These are phyloP conservation scores for Sebastes kiyomatsui DNA, from an alignment of 2,797 vertebrate genomes.

Conservation along the genomic window DNA sequence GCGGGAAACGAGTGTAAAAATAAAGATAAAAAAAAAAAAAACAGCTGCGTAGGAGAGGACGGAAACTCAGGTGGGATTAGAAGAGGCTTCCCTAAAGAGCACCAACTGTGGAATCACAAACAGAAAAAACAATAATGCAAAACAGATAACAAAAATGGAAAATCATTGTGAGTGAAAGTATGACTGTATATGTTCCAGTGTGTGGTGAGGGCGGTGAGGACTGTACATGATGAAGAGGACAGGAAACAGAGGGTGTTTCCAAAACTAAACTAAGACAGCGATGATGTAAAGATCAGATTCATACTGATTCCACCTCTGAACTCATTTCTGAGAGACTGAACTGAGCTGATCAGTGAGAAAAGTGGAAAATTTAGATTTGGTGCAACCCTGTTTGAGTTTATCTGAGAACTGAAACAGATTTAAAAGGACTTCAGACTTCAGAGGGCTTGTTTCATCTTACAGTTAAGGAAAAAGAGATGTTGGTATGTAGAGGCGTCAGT, in stretches of 20 bases:
- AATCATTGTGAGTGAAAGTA: background rate
- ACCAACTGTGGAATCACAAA: background rate
- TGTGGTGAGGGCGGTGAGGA: background rate
- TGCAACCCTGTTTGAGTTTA: background rate
- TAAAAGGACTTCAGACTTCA: background rate
- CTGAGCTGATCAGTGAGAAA: background rate
- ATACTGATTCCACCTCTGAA: too few species aligned
- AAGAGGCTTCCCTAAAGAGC: background rate
- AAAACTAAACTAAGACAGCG: background rate
- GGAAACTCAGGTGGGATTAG: background rate
- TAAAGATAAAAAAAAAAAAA: background rate
- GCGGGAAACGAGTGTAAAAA: background rate
- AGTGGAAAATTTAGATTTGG: background rate
- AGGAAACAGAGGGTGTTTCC: slow-evolving; percentile 29
- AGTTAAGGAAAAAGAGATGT: background rate
- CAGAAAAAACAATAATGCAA: background rate
- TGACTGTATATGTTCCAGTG: background rate
- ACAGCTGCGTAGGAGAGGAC: background rate
- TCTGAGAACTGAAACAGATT: background rate
- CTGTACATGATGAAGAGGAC: background rate
- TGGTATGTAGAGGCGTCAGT: background rate
- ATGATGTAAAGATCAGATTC: background rate
- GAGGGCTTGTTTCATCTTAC: background rate
- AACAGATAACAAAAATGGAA: background rate
- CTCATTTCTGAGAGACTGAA: background rate